Evolutionary conservation across 1,140 invertebrate species (phyloP).

Genomic region (Orius insidiosus): DNA sequence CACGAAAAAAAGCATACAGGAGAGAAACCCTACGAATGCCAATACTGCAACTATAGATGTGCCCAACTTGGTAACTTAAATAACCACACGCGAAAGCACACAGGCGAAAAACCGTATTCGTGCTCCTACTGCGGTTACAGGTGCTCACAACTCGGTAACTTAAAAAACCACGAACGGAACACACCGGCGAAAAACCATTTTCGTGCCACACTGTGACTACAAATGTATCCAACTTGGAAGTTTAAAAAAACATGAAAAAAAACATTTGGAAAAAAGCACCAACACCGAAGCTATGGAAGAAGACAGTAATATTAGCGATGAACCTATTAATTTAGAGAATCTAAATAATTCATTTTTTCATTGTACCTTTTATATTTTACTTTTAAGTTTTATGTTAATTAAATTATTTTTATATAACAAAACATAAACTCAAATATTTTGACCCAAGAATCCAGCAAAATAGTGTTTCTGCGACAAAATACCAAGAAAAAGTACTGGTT

Average conservation of each 20-base stretch:
- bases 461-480: no score
- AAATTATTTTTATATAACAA: no score
- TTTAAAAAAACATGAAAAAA: constrained; percentile 32
- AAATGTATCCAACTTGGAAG: constrained; percentile 35
- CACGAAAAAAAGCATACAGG: constrained; percentile 45
- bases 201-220: constrained; percentile 28
- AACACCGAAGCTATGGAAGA: no score
- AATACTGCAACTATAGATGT: constrained; percentile 39
- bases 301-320: no score
- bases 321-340: no score
- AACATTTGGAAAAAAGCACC: constrained; percentile 25
- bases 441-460: no score
- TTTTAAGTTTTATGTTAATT: no score
- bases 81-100: constrained; percentile 22
- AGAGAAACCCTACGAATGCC: constrained; percentile 56
- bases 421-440: no score
- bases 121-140: constrained; percentile 28
- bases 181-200: constrained; percentile 31
- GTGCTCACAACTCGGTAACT: constrained; percentile 28
- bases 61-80: constrained; percentile 20
- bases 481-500: no score
- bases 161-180: constrained; percentile 28
- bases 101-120: constrained; percentile 22
- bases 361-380: no score
- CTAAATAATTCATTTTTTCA: no score